Percentiles rank a stretch among this genome's conserved stretches.
phyloP scores from a whole-genome alignment of 2,888 invertebrate genomes.

The Chloromyia formosa region DNA sequence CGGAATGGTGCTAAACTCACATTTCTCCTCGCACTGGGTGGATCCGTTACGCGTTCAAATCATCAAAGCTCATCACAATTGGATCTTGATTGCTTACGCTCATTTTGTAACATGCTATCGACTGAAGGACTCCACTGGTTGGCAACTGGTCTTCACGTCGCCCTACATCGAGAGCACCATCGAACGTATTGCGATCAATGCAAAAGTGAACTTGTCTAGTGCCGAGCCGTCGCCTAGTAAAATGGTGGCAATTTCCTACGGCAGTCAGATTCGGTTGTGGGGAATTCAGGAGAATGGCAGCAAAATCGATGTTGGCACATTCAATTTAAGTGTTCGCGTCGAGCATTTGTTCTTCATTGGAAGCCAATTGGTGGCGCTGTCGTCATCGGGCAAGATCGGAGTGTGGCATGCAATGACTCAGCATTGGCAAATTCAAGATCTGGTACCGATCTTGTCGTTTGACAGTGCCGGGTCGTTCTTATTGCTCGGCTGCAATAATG shows the following conservation, averaged over 20 bases:
- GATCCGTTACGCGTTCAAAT: conserved; percentile 90
- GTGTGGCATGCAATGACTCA: conserved; percentile 99
- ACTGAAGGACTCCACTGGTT: conserved; percentile 95
- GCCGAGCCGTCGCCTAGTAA: conserved; percentile 70
- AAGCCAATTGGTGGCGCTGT: conserved; percentile 95
- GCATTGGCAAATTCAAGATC: conserved; percentile 98
- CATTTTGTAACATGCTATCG: conserved; percentile 95
- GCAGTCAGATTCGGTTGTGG: conserved; percentile 80
- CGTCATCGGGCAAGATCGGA: conserved; percentile 91
- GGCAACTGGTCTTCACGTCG: conserved; percentile 95
- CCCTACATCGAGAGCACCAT: conserved; percentile 89
- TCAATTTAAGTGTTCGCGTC: conserved; percentile 90
- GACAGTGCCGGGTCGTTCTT: conserved; percentile 97
- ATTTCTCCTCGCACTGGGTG: conserved; percentile 70
- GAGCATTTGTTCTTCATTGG: conserved; percentile 98
- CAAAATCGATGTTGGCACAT: conserved; percentile 82
- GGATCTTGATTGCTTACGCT: conserved; percentile 96
- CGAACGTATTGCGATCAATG: conserved; percentile 91
- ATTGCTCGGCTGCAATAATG: conserved; percentile 93
- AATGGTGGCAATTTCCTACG: conserved; percentile 86
- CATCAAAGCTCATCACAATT: conserved; percentile 96
- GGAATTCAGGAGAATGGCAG: conserved; percentile 80
- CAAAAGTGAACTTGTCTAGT: conserved; percentile 67
- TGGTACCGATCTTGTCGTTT: conserved; percentile 93
- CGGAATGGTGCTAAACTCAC: conserved; percentile 74